phyloP scores from a whole-genome alignment of 2,888 invertebrate genomes.

The Tryphoninae sp. region DNA sequence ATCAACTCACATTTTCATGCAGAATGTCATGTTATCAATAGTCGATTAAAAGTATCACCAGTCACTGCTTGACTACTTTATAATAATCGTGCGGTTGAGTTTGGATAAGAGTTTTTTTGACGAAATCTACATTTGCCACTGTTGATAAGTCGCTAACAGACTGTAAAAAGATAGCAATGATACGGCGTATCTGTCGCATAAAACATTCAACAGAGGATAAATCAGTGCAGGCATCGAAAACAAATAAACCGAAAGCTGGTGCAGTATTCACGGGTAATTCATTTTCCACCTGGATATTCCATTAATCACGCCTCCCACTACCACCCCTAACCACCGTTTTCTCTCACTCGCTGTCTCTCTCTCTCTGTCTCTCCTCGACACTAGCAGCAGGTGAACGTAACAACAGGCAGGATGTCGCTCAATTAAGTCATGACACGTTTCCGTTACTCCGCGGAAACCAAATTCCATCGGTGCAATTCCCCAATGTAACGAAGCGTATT shows the following conservation, averaged over 20 bases:
- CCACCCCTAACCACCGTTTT: background rate
- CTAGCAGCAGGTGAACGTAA: conserved; percentile 17
- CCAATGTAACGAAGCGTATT: conserved; percentile 41
- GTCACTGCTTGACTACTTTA: background rate
- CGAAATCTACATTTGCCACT: background rate
- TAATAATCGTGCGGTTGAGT: no score
- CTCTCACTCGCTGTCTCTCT: background rate
- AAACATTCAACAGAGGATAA: conserved; percentile 1
- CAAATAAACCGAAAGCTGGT: background rate
- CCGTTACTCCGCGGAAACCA: conserved; percentile 41
- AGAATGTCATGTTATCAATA: background rate
- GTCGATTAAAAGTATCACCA: background rate
- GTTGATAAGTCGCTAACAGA: background rate
- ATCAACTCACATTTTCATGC: no score
- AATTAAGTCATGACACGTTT: conserved; percentile 53
- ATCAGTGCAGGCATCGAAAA: background rate
- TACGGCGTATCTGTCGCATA: background rate
- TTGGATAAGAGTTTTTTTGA: no score
- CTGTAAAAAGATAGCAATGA: background rate
- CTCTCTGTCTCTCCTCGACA: background rate
- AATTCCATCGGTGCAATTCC: conserved; percentile 26
- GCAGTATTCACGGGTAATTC: conserved; percentile 14
- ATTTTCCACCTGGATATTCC: background rate
- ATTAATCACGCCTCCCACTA: background rate
- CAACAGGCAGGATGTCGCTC: conserved; percentile 41